Evolutionary conservation across 2,888 invertebrate species (phyloP), one percentile per base, ranked within the genome.

Genomic region (Boloria euphrosyne): DNA sequence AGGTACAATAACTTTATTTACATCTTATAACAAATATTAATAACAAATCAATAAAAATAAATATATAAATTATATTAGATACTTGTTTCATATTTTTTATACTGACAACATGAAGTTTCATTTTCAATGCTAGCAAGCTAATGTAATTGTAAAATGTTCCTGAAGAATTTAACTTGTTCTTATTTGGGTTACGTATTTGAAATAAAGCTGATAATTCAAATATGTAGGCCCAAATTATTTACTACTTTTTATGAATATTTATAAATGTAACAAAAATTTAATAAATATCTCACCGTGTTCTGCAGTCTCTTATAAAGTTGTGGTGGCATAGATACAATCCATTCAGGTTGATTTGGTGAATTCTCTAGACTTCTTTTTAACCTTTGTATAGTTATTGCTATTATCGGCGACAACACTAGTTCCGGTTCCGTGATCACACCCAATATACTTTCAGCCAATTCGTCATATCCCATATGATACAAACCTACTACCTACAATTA

Each of bases 371-470:
- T 94, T 54, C 95, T 93, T 81, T 95, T 94, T 68, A 98, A 86
- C 72, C 98, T 93, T 80, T 96, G 95, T 6, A 96, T 97, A n/a
- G 96, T 96, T 63, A 98, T 94, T 31, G 95, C 94, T 31, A 98
- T 85, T 67, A 98, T 89, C 71, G 96, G 94, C 0, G 94, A 91
- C 13, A 97, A 95, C 66, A 98, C 83, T 52, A 93, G 86, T 75
- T 94, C 94, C n/a, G 94, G 94, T 69, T 96, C 95, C 65, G 93
- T 93, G 5, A 97, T 93, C 18, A 94, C 90, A 14, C 93, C 85
- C 43, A 96, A 86, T 59, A 96, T 89, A 90, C 95, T 90, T 74
- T 93, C 93, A 4, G 94, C 95, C 55, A 94, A 81, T 4, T 81
- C 78, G 82, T 95, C 95, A 77, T 93, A 94, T 16, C 95, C 95